Conservation (phyloP, 2,888 invertebrate species). For the Troides oblongomaculatus region DNA sequence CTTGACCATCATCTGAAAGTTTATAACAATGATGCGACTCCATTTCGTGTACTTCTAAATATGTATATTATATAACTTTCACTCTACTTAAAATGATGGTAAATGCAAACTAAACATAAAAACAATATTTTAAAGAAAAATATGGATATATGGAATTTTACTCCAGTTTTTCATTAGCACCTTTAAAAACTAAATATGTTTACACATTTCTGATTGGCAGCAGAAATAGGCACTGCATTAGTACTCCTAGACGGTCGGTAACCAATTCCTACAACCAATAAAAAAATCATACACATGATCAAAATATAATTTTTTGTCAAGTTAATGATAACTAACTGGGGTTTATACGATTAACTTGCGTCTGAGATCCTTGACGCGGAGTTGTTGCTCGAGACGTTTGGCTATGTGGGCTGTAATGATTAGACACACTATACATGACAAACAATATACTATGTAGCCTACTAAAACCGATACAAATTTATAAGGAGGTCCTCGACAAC, state of each 20-base stretch:
- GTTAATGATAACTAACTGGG: slow-evolving; percentile 43
- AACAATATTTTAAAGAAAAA: no score
- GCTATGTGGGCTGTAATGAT: slow-evolving; percentile 53
- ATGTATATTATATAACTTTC: no score
- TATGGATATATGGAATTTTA: no score
- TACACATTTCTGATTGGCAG: no score
- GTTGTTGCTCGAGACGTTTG: slow-evolving; percentile 56
- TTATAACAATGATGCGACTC: background rate
- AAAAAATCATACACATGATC: no score
- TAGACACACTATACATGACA: background rate
- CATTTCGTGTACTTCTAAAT: background rate
- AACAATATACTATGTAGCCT: background rate
- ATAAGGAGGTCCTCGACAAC: background rate
- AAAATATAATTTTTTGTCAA: background rate
- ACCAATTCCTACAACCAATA: no score
- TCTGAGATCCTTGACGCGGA: slow-evolving; percentile 51
- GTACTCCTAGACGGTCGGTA: no score
- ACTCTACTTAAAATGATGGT: no score
- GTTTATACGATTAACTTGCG: slow-evolving; percentile 42
- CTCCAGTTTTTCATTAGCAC: no score
- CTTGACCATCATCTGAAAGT: slow-evolving; percentile 9
- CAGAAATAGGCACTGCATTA: no score
- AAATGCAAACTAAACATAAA: no score
- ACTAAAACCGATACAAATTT: background rate
- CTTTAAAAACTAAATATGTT: no score